These are phyloP conservation scores for Mythimna albipuncta DNA, from an alignment of 2,888 invertebrate genomes.

Conservation along the genomic window DNA sequence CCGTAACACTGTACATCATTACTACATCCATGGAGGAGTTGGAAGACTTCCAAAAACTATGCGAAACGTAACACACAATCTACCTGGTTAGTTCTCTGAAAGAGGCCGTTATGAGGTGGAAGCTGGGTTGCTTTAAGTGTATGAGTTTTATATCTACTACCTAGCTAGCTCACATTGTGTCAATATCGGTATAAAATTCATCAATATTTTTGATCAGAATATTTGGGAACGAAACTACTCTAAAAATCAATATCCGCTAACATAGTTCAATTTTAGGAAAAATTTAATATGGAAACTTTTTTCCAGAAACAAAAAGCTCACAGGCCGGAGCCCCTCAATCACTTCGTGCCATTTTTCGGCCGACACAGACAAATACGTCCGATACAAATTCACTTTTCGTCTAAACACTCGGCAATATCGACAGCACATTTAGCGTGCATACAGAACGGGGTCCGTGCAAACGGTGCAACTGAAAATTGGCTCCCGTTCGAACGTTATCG, in stretches of 20 bases:
- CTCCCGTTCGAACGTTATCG: conserved; percentile 60
- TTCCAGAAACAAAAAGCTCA: neutral
- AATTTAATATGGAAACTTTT: conserved; percentile 16
- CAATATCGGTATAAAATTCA: neutral
- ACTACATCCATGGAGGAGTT: conserved; percentile 47
- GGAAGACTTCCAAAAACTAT: conserved; percentile 54
- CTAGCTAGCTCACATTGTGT: neutral
- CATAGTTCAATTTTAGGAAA: conserved; percentile 13
- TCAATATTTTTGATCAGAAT: conserved; percentile 4
- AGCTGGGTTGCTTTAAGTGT: conserved; percentile 10
- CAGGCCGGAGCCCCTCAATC: conserved; percentile 14
- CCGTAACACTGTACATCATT: conserved; percentile 47
- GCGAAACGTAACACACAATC: conserved; percentile 39
- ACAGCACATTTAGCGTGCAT: conserved; percentile 59
- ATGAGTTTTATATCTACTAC: conserved; percentile 10
- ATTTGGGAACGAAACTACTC: neutral
- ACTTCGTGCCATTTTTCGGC: conserved; percentile 31
- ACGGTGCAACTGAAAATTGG: conserved; percentile 65
- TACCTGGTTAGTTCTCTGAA: conserved; percentile 57
- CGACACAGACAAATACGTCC: conserved; percentile 55
- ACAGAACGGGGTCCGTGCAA: conserved; percentile 46
- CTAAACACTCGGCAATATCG: conserved; percentile 58
- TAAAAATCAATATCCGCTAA: conserved; percentile 2
- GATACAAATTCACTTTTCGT: conserved; percentile 62
- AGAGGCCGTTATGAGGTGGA: conserved; percentile 12